Conservation (phyloP, 2,888 invertebrate genomes). For the Sinodicranocentrus sp. region DNA sequence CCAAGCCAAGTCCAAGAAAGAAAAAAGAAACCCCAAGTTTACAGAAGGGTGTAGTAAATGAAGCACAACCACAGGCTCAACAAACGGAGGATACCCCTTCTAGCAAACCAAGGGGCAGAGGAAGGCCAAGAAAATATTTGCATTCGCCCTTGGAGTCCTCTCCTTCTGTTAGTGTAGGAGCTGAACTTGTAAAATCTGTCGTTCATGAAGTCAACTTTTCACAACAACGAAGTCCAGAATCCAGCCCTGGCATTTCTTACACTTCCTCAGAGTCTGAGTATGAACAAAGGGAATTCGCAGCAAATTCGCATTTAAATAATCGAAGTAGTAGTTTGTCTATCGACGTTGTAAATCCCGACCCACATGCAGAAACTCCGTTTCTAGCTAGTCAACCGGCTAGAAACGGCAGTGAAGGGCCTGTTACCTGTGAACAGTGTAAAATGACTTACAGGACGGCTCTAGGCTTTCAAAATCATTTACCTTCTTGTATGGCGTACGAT, state of each 20-base stretch:
- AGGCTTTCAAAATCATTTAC: slow-evolving; percentile 88
- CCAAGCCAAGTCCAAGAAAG: slow-evolving; percentile 38
- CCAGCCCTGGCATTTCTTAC: slow-evolving; percentile 47
- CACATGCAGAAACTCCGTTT: background rate
- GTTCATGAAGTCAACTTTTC: slow-evolving; percentile 19
- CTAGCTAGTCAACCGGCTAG: too few relatives aligned
- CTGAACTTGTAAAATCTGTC: background rate
- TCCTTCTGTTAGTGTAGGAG: background rate
- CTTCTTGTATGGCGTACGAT: slow-evolving; percentile 86
- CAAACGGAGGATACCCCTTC: background rate
- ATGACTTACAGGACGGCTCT: slow-evolving; percentile 83
- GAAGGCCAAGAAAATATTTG: slow-evolving; percentile 40
- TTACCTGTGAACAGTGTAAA: slow-evolving; percentile 67
- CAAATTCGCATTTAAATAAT: slow-evolving; percentile 36
- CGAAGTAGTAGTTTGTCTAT: slow-evolving; percentile 16
- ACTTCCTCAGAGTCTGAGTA: slow-evolving; percentile 57
- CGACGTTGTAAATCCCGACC: slow-evolving; percentile 51
- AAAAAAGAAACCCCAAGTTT: background rate
- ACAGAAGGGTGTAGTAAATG: background rate
- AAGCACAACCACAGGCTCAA: background rate
- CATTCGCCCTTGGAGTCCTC: background rate
- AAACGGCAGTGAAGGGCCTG: slow-evolving; percentile 32
- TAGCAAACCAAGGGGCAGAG: slow-evolving; percentile 20
- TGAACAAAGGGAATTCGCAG: slow-evolving; percentile 49
- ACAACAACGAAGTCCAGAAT: slow-evolving; percentile 33